Evolutionary conservation across 37 sponge, comb jelly and placozoan genomes (phyloP), one percentile per base, ranked within the genome.

Genomic region (Corticium candelabrum): DNA sequence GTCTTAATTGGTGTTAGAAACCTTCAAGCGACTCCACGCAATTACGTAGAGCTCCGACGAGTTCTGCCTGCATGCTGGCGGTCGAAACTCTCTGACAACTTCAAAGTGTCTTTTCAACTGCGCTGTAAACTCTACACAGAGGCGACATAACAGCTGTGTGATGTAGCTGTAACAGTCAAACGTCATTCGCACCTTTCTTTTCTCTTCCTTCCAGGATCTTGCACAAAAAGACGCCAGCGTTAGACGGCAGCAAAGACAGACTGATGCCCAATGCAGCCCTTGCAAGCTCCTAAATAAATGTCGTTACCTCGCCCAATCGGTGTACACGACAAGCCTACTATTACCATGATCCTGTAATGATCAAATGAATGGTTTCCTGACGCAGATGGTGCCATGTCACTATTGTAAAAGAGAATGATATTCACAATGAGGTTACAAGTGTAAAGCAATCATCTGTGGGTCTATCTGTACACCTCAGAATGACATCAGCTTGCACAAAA

Each of bases 301-400:
- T n/a, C n/a, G n/a, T n/a, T n/a, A n/a, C n/a, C n/a, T n/a, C n/a
- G n/a, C n/a, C n/a, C n/a, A n/a, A n/a, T n/a, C n/a, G n/a, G n/a
- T n/a, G n/a, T 37, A 30, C 15, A 32, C 36, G 0, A 32, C 11
- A 5, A 0, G 37, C n/a, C 1, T 2, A 7, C 0, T 69, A 70
- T 74, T 68, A 87, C 91, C 87, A 90, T 43, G n/a, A 90, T 87
- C 68, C 85, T 77, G 32, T 84, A 70, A 67, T 91, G 92, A 39
- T 91, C 92, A 67, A 91, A 11, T 30, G 68, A 70, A 35, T 68
- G 86, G 2, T 85, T 77, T 0, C 92, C 92, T 35, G 86, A 57
- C 11, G 89, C 92, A 91, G 87, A 88, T 30, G 92, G 92, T 67
- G 92, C 88, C 92, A 91, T 91, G 70, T 91, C 92, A 83, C 92